phyloP scores from a whole-genome alignment of 1,140 invertebrate genomes.

The Lethrus apterus region DNA sequence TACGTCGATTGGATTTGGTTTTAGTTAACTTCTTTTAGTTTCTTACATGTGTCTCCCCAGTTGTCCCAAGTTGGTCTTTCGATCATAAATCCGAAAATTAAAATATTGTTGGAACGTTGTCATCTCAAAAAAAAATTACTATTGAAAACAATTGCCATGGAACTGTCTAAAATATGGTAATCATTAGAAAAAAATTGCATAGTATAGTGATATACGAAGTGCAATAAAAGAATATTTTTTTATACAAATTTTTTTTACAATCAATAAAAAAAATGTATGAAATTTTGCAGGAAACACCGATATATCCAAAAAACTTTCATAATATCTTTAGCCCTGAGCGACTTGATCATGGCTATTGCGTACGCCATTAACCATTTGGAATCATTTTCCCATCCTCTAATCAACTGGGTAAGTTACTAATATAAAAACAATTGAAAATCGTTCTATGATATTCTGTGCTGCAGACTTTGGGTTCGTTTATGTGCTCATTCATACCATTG shows the following conservation, averaged over 20 bases:
- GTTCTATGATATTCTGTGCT: constrained; percentile 15
- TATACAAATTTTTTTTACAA: constrained; percentile 6
- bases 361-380: constrained; percentile 31
- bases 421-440: neutral
- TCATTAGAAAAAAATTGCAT: too few species aligned
- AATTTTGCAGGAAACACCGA: constrained; percentile 31
- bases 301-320: constrained; percentile 40
- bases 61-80: too few species aligned
- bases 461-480: constrained; percentile 40
- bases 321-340: constrained; percentile 42
- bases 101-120: too few species aligned
- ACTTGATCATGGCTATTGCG: constrained; percentile 38
- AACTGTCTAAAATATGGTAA: too few species aligned
- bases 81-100: too few species aligned
- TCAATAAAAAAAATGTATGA: too few species aligned
- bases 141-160: too few species aligned
- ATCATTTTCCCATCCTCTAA: constrained; percentile 28
- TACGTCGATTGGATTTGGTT: too few species aligned
- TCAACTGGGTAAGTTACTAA: constrained; percentile 31
- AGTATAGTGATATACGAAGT: too few species aligned
- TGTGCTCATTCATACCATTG: constrained; percentile 46
- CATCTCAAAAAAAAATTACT: too few species aligned
- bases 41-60: too few species aligned
- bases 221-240: neutral
- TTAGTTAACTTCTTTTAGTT: too few species aligned